phyloP scores from a whole-genome alignment of 2,797 vertebrate genomes.

The Adelosebastes latens region DNA sequence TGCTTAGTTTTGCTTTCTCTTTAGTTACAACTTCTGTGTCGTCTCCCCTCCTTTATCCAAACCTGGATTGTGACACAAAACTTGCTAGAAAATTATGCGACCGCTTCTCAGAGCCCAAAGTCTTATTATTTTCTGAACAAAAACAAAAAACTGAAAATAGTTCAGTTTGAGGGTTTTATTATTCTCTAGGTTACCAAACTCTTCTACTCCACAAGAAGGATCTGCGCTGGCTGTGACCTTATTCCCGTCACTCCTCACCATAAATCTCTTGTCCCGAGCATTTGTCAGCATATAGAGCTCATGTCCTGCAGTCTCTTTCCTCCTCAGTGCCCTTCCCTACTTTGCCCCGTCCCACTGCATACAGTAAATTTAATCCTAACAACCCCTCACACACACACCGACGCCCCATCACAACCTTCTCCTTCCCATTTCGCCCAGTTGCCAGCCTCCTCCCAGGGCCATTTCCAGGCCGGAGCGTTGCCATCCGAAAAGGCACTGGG shows the following conservation, averaged over 20 bases:
- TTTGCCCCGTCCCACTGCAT: conserved; percentile 21
- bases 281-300: conserved; percentile 16
- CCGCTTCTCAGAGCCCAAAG: neutral
- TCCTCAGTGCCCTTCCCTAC: conserved; percentile 24
- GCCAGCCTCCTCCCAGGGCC: conserved; percentile 30
- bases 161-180: neutral
- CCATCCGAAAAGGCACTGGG: conserved; percentile 44
- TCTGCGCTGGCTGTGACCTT: conserved; percentile 7
- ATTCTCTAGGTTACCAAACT: conserved; percentile 8
- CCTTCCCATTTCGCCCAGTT: conserved; percentile 3
- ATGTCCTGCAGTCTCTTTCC: conserved; percentile 7
- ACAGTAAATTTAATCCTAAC: conserved; percentile 43
- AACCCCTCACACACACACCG: neutral
- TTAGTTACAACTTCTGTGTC: neutral
- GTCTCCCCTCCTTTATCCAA: neutral
- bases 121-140: neutral
- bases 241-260: conserved; percentile 17
- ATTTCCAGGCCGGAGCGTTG: conserved; percentile 36
- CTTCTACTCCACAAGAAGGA: neutral
- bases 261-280: conserved; percentile 41
- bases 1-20: neutral
- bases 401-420: neutral
- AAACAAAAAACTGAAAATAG: neutral
- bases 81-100: no score
- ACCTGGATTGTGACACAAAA: neutral